Evolutionary conservation across 2,888 invertebrate species (phyloP).

Genomic region (Heteromyza rotundicornis): DNA sequence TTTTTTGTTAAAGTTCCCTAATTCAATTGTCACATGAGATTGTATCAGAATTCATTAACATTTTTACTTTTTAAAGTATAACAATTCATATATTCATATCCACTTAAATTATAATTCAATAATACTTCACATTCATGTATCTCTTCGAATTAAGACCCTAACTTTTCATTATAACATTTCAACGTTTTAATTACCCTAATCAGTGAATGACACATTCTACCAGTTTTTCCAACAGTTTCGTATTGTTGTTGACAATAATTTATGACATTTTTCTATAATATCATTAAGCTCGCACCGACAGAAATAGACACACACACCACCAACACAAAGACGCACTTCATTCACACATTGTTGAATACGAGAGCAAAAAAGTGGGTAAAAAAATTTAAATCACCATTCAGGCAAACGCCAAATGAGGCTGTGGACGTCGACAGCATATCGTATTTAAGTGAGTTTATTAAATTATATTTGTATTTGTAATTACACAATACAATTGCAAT

Average conservation of each 20-base stretch:
- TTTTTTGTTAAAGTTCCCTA: no score
- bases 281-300: background rate
- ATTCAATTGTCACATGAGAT: no score
- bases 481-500: slow-evolving; percentile 40
- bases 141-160: no score
- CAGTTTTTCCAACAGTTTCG: background rate
- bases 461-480: slow-evolving; percentile 45
- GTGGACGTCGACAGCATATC: no score
- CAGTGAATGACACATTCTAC: slow-evolving; percentile 14
- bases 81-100: no score
- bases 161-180: no score
- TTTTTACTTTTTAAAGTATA: no score
- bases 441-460: slow-evolving; percentile 37
- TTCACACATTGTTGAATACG: background rate
- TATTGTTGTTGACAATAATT: slow-evolving; percentile 9
- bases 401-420: background rate
- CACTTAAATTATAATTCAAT: no score
- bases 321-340: background rate
- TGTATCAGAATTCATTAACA: no score
- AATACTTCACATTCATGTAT: no score
- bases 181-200: slow-evolving; percentile 15
- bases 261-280: slow-evolving; percentile 7
- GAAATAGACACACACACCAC: background rate
- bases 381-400: slow-evolving; percentile 12
- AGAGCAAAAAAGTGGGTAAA: background rate